Evolutionary conservation across 2,797 vertebrate genomes (phyloP).

Genomic region (Delichon dasypus): DNA sequence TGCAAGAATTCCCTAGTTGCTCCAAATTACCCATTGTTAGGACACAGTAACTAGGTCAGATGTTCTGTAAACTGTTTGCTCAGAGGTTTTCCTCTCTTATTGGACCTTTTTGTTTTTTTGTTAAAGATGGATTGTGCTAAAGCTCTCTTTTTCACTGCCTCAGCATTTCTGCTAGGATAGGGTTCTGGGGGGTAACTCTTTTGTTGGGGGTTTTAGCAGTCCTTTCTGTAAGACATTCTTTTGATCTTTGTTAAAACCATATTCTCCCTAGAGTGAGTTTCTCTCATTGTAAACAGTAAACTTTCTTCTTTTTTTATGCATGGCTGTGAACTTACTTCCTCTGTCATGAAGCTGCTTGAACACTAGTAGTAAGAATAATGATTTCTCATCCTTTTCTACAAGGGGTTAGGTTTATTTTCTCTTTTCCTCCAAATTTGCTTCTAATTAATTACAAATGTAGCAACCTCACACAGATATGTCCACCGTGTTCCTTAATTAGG

Average conservation of each 20-base stretch:
- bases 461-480: not conserved
- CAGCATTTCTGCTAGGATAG: not conserved
- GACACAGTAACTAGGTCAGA: not conserved
- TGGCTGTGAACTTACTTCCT: not conserved
- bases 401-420: not conserved
- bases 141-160: not conserved
- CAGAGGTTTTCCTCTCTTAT: not conserved
- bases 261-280: not conserved
- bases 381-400: not conserved
- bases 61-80: not conserved
- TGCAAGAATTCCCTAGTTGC: not conserved
- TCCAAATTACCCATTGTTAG: not conserved
- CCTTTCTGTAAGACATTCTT: not conserved
- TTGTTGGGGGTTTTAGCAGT: not conserved
- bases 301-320: not conserved
- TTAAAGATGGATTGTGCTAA: not conserved
- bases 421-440: not conserved
- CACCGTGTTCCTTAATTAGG: not conserved
- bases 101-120: not conserved
- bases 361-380: not conserved
- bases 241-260: not conserved
- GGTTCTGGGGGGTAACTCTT: not conserved
- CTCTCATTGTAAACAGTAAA: not conserved
- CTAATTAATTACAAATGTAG: not conserved
- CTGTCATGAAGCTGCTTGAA: not conserved